These are phyloP conservation scores for Ptiloglossa arizonensis DNA, from an alignment of 1,140 invertebrate species.

Conservation along the genomic window DNA sequence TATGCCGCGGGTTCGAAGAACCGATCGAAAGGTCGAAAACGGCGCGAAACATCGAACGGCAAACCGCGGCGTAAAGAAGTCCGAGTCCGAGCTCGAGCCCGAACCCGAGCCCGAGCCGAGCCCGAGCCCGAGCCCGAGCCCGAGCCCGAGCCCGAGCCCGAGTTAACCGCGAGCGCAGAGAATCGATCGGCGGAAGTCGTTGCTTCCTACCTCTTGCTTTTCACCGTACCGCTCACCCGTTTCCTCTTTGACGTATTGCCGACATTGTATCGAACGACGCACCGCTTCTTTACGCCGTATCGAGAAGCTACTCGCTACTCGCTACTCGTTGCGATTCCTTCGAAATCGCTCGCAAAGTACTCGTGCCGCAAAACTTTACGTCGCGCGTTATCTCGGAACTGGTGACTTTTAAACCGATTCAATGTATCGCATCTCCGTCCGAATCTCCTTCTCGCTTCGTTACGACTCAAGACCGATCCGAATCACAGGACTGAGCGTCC, in stretches of 20 bases:
- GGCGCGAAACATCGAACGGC: constrained; percentile 48
- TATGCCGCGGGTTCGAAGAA: too few relatives aligned
- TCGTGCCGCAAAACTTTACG: too few relatives aligned
- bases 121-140: background rate
- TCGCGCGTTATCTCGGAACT: too few relatives aligned
- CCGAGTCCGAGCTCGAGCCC: constrained; percentile 25
- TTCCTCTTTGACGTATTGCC: constrained; percentile 18
- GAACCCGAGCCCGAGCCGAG: constrained; percentile 55
- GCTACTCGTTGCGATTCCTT: background rate
- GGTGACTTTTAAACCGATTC: too few relatives aligned
- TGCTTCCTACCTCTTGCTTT: constrained; percentile 66
- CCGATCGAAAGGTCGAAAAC: too few relatives aligned
- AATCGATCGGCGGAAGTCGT: constrained; percentile 78
- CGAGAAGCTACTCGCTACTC: background rate
- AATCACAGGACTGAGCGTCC: too few relatives aligned
- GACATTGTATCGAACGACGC: constrained; percentile 9
- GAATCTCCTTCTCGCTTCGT: too few relatives aligned
- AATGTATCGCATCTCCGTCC: too few relatives aligned
- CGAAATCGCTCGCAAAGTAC: background rate
- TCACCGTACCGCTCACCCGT: background rate
- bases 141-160: constrained; percentile 50
- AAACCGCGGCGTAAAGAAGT: constrained; percentile 77
- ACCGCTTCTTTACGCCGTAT: background rate
- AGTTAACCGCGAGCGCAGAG: constrained; percentile 74
- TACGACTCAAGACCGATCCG: too few relatives aligned